Conservation (phyloP, 1,140 invertebrate species). For the Homarus americanus region DNA sequence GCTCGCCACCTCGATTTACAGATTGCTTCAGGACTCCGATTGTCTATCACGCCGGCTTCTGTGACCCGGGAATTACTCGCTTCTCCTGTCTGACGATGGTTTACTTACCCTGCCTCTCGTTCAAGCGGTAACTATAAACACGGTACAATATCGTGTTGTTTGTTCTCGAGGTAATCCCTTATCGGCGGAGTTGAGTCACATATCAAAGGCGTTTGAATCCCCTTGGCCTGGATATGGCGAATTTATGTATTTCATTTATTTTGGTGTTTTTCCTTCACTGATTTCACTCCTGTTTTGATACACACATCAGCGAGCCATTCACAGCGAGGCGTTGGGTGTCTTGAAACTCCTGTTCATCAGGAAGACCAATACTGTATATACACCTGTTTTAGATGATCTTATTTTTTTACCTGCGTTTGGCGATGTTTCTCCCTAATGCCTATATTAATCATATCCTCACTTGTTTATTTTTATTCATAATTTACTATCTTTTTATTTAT, state of each 20-base stretch:
- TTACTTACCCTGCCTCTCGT: neutral
- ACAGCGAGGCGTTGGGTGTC: neutral
- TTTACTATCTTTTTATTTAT: no score
- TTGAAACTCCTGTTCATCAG: no score
- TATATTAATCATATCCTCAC: no score
- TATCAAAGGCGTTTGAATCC: neutral
- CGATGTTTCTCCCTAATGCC: no score
- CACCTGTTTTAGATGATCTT: no score
- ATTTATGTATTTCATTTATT: neutral
- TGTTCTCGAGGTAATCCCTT: neutral
- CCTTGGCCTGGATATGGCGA: neutral
- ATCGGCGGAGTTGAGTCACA: neutral
- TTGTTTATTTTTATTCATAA: no score
- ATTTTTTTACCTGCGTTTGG: no score
- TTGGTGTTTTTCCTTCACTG: neutral
- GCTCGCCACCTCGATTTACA: conserved; percentile 21
- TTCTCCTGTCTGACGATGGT: neutral
- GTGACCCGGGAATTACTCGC: neutral
- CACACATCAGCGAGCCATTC: neutral
- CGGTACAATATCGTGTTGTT: neutral
- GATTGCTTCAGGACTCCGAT: conserved; percentile 21
- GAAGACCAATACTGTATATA: no score
- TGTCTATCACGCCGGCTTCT: neutral
- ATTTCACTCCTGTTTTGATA: neutral
- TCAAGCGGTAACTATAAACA: neutral